Base-by-base conservation (phyloP, 2,797 vertebrate species). In the Avahi laniger region DNA sequence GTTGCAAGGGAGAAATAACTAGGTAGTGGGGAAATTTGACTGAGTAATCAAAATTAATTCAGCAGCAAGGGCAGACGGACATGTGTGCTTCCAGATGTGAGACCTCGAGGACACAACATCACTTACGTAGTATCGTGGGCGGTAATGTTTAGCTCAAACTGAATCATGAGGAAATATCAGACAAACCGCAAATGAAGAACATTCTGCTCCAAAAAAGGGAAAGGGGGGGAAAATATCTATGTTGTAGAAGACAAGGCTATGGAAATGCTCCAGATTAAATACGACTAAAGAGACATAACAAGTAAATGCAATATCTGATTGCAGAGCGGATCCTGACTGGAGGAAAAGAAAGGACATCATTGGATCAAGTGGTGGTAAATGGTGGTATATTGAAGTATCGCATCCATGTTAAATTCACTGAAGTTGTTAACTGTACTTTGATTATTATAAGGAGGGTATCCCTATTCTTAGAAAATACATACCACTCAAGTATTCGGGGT, bases 31-130 rank as follows among this genome's bases (percentile, higher is more conserved):
- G 59, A 94, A 95, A 59, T 92, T 13, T 41, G 50, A 80, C 20
- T 46, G 26, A 59, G 59, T 84, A 73, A 88, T 88, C 48, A 95
- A 76, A 93, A 94, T 70, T 17, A 82, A 80, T 79, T 80, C 46
- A 87, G 15, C 72, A 54, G 18, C 24, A 13, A 63, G 73, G 46
- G 69, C 67, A 75, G 63, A 92, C 9, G 26, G 33, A 59, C 59
- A n/a, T 8, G 15, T 76, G 50, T 46, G 33, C 28, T 76, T 94
- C 54, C 43, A 81, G 65, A 52, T 38, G 65, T 75, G 54, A 79
- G 17, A 65, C 22, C 18, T 20, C 11, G 30, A 82, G 82, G 54
- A 76, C 14, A 82, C 15, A 59, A n/a, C 20, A 33, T 80, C 48
- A 75, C 26, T 83, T 80, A 54, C 2, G 24, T 2, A 59, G 8